Evolutionary conservation across 2,888 invertebrate genomes (phyloP).

Genomic region (Cosmia pyralina): DNA sequence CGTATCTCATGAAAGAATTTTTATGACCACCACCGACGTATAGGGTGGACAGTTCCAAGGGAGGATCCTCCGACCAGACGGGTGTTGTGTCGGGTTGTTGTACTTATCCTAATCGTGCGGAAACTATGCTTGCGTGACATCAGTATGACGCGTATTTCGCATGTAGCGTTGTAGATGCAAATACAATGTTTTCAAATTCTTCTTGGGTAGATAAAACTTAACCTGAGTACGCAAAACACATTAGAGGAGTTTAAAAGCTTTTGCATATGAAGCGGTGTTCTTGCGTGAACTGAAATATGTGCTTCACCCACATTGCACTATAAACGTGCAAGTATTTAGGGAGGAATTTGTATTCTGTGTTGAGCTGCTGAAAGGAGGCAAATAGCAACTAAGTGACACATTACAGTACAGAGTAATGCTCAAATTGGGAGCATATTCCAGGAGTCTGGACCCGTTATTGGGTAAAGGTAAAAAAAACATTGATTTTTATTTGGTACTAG

Average conservation of each 20-base stretch:
- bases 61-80: background rate
- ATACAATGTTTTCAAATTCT: background rate
- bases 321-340: conserved; percentile 19
- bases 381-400: background rate
- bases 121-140: background rate
- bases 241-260: conserved; percentile 26
- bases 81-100: background rate
- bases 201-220: conserved; percentile 16
- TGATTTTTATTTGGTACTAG: background rate
- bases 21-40: conserved; percentile 18
- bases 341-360: conserved; percentile 23
- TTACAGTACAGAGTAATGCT: background rate
- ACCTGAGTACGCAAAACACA: conserved; percentile 19
- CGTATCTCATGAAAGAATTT: conserved; percentile 30
- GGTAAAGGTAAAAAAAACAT: background rate
- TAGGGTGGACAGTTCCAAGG: too few relatives aligned
- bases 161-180: background rate
- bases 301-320: conserved; percentile 26
- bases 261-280: conserved; percentile 17
- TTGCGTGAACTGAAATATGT: conserved; percentile 30
- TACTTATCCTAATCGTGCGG: background rate
- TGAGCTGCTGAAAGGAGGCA: background rate
- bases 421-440: background rate
- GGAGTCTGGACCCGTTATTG: too few relatives aligned
- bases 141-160: background rate